These are phyloP conservation scores for Sarcophaga peregrina DNA, from an alignment of 1,140 invertebrate genomes.

Conservation along the genomic window DNA sequence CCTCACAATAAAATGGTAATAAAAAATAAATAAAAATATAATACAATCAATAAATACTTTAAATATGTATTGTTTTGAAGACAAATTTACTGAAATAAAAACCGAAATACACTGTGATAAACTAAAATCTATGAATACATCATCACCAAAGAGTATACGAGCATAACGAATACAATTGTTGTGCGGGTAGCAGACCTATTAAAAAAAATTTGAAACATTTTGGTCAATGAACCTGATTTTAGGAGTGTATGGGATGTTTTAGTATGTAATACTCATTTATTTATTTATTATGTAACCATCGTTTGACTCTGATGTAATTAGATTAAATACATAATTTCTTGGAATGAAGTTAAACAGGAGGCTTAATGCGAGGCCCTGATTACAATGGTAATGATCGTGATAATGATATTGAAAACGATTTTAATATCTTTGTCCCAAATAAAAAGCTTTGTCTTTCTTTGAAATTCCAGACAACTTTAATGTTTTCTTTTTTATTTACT, in stretches of 20 bases:
- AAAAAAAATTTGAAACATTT: neutral
- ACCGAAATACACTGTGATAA: neutral
- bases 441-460: too few relatives aligned
- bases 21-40: too few relatives aligned
- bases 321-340: neutral
- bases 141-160: neutral
- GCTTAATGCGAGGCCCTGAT: neutral
- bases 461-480: too few relatives aligned
- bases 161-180: neutral
- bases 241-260: neutral
- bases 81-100: too few relatives aligned
- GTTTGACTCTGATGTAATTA: neutral
- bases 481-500: too few relatives aligned
- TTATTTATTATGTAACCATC: neutral
- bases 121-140: neutral
- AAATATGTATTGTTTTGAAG: too few relatives aligned
- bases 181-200: neutral
- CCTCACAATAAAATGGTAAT: too few relatives aligned
- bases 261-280: neutral
- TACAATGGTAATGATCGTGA: too few relatives aligned
- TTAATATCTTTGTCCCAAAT: too few relatives aligned
- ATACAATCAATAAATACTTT: too few relatives aligned
- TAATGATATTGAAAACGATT: too few relatives aligned
- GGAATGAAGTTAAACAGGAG: neutral
- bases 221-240: conserved; percentile 3